These are phyloP conservation scores for Drosophila albomicans DNA, from an alignment of 1,140 invertebrate genomes.

Conservation along the genomic window DNA sequence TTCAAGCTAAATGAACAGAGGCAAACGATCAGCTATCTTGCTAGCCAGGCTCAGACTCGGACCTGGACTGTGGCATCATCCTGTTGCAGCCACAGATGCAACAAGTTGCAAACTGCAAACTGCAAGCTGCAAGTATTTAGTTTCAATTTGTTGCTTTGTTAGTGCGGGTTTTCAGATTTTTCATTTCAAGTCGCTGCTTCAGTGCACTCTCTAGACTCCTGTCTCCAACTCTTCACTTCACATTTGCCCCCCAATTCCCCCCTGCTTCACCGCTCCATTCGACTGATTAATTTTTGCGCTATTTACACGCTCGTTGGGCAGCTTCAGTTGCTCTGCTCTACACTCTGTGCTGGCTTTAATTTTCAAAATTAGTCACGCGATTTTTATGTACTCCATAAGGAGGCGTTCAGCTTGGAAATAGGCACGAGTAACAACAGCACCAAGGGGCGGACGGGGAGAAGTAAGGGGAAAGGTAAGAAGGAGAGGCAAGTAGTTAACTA, in stretches of 20 bases:
- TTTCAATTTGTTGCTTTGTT: constrained; percentile 83
- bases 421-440: constrained; percentile 1
- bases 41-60: not conserved
- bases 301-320: constrained; percentile 80
- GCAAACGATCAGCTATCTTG: constrained; percentile 60
- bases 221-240: constrained; percentile 13
- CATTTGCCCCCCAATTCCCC: not conserved
- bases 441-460: not conserved
- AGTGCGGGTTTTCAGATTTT: constrained; percentile 78
- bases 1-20: constrained; percentile 75
- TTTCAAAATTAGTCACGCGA: constrained; percentile 82
- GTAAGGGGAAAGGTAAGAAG: not conserved
- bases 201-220: constrained; percentile 22
- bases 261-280: constrained; percentile 20
- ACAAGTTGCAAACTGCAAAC: constrained; percentile 37
- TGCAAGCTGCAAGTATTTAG: constrained; percentile 73
- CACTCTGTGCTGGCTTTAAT: constrained; percentile 63
- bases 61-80: constrained; percentile 26
- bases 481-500: constrained; percentile 55
- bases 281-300: constrained; percentile 82
- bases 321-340: constrained; percentile 41
- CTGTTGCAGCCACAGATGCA: constrained; percentile 32
- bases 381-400: constrained; percentile 74
- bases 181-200: constrained; percentile 49
- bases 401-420: constrained; percentile 11